Base-by-base conservation (phyloP, 2,888 invertebrate species). In the Tipula lateralis region DNA sequence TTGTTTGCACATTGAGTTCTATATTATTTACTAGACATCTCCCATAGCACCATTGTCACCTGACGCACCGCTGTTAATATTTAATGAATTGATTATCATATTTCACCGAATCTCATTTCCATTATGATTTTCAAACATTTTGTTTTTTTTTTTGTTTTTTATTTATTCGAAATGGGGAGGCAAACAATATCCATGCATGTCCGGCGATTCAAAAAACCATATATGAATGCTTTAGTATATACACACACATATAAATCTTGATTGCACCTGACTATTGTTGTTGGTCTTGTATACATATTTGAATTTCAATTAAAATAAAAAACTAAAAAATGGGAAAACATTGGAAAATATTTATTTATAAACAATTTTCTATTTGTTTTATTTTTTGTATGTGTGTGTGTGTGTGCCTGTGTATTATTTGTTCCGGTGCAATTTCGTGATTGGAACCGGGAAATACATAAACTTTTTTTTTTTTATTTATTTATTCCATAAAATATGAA, bases 361-460 rank as follows among this genome's bases (percentile, higher is more conserved):
- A 66, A 66, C 19, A 82, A 80, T 80, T 82, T 30, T 82, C n/a
- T 82, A 30, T 5, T 82, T 30, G 7, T 82, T 82, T 82, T 82
- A 19, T 30, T 82, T 80, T 82, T 82, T 29, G 29, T 80, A 24
- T 80, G 9, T 32, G 16, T 82, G 29, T 30, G n/a, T n/a, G n/a
- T n/a, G n/a, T n/a, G n/a, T n/a, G n/a, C n/a, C n/a, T 30, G 16
- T 29, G 29, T 82, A 32, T 82, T 82, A 32, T 82, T 82, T 32
- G 82, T 82, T 82, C 82, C 82, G 82, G 82, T 82, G 82, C 82
- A 82, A 82, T 82, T 82, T 82, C 82, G 82, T 82, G 82, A 82
- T 82, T 82, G 82, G 82, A 82, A 82, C 82, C 82, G 82, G 82
- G 82, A 82, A 82, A 82, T 30, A 82, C n/a, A 24, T 66, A 66